Evolutionary conservation across 2,797 vertebrate genomes (phyloP), one percentile per base, ranked within the genome.

Genomic region (Poecilia gillii): DNA sequence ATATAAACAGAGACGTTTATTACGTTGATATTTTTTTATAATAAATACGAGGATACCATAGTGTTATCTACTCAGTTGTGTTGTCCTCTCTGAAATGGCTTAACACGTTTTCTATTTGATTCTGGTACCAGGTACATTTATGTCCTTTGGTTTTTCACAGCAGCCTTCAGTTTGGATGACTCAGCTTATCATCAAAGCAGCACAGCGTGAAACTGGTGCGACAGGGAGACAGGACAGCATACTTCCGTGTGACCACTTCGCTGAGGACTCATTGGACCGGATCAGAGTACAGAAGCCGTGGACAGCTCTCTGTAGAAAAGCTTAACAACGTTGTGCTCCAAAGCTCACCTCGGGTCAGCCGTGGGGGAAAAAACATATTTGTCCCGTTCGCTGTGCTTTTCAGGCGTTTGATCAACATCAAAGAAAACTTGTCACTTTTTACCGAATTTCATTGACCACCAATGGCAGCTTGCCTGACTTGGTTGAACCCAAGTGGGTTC

Each of bases 71-170:
- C 20, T 76, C 47, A 46, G 20, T 64, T 75, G 13, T 46, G 23
- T 45, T 43, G 36, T 68, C 36, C 39, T 70, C 20, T 62, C 41
- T 75, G 45, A 46, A 66, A 33, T 76, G 45, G 49, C 49, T 55
- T 13, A 25, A 33, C 18, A 64, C 18, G 0, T 5, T 51, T 12
- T 33, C 28, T 46, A 33, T 46, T 72, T 28, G 23, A 16, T 18
- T 62, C 59, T 23, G 14, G 55, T 31, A 64, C 13, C 45, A 64
- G 77, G 23, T 39, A 39, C 31, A 14, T 73, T 49, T 49, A 25
- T 62, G 70, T 73, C 43, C 23, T 73, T 73, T 49, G 4, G 46
- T 77, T 77, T 71, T 71, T 46, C 9, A 33, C 55, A 18, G 71
- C 41, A 47, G 70, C 70, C 55, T 57, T 16, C 39, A 47, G 68